Percentiles rank a stretch among this genome's conserved stretches.
Conservation (phyloP, 2,113 vertebrate species). For the Cynopterus brachyotis region DNA sequence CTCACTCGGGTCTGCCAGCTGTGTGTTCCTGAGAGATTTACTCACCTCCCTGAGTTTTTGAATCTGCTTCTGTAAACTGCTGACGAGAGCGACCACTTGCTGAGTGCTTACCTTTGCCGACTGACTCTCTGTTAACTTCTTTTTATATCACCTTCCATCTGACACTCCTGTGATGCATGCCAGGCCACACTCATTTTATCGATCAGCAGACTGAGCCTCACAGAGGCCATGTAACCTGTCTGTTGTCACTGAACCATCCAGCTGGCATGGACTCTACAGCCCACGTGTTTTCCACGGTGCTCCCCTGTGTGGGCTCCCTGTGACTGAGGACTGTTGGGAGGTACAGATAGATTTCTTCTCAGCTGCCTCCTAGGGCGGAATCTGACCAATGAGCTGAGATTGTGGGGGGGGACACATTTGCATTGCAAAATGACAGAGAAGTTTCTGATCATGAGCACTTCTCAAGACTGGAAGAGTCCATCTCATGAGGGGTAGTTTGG, state of each 20-base stretch:
- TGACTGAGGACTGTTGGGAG: neutral
- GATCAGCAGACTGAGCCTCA: neutral
- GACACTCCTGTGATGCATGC: neutral
- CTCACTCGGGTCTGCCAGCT: neutral
- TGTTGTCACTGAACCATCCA: neutral
- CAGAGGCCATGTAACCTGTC: neutral
- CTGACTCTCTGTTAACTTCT: too few species aligned
- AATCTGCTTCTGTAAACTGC: neutral
- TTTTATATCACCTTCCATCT: rapidly evolving
- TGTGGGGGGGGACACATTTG: neutral
- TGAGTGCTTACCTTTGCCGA: neutral
- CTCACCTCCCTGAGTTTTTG: neutral
- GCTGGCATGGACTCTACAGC: neutral
- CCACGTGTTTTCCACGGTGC: neutral
- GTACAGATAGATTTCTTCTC: neutral
- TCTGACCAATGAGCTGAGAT: neutral
- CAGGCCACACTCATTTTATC: neutral
- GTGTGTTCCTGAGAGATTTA: neutral
- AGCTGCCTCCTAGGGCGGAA: neutral
- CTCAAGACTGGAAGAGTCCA: neutral
- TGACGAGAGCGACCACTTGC: neutral
- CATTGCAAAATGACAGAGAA: neutral
- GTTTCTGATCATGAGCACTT: neutral
- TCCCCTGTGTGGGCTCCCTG: neutral
- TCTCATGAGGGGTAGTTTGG: neutral